Conservation (phyloP, 1,140 invertebrate species). For the Ylistrum balloti region DNA sequence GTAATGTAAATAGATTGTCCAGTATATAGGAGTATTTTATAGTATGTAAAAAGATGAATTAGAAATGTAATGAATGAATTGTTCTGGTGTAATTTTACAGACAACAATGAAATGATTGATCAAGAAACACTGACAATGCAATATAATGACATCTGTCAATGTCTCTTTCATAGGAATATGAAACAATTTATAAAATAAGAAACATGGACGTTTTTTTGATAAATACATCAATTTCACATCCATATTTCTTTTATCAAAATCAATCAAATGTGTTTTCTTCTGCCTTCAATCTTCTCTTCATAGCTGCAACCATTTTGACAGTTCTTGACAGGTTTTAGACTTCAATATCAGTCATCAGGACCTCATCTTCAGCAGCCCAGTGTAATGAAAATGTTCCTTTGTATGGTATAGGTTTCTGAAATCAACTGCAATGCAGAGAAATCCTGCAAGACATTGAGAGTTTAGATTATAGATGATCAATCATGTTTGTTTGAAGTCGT, state of each 20-base stretch:
- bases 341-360: background rate
- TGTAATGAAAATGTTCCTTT: background rate
- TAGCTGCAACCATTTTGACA: background rate
- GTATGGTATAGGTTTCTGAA: background rate
- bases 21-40: too few relatives aligned
- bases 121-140: background rate
- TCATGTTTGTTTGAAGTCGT: too few relatives aligned
- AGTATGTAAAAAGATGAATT: background rate
- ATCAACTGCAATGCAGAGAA: background rate
- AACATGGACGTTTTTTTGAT: background rate
- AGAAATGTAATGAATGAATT: background rate
- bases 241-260: background rate
- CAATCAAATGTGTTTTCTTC: background rate
- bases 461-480: background rate
- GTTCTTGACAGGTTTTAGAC: background rate
- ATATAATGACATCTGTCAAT: background rate
- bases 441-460: background rate
- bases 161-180: background rate
- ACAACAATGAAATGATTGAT: background rate
- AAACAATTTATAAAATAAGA: background rate
- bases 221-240: background rate
- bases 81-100: too few relatives aligned
- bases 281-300: background rate
- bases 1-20: too few relatives aligned
- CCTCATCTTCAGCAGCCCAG: background rate